A percentile compares a stretch with the other conserved stretches of the same genome.
These are phyloP conservation scores for Larimichthys crocea DNA, from an alignment of 2,113 vertebrate species.

Conservation along the genomic window DNA sequence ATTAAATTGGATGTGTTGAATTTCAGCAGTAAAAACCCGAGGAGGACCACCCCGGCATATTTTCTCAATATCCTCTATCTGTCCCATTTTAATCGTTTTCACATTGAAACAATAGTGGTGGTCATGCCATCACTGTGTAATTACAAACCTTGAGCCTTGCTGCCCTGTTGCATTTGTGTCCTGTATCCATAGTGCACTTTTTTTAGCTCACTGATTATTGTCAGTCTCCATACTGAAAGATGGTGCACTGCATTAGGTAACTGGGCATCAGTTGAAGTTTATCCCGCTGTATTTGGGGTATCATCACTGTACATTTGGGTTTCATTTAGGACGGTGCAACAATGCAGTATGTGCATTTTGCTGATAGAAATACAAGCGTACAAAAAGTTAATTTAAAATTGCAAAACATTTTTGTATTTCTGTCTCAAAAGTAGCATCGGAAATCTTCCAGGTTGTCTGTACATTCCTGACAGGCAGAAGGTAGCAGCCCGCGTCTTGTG, in stretches of 20 bases:
- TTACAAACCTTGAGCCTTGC: constrained; percentile 35
- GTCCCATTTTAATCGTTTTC: constrained; percentile 10
- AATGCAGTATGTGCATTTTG: not conserved
- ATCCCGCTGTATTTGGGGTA: constrained; percentile 19
- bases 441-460: constrained; percentile 66
- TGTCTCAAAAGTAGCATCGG: constrained; percentile 42
- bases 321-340: constrained; percentile 54
- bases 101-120: constrained; percentile 17
- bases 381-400: constrained; percentile 27
- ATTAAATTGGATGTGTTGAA: constrained; percentile 12
- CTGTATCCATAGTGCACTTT: constrained; percentile 16
- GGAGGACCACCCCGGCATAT: constrained; percentile 25
- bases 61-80: not conserved
- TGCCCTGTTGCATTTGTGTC: constrained; percentile 30
- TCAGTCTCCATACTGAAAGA: constrained; percentile 14
- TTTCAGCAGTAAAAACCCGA: constrained; percentile 2
- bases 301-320: constrained; percentile 40
- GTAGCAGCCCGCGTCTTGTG: constrained; percentile 45
- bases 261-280: constrained; percentile 33
- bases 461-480: constrained; percentile 72
- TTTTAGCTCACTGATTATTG: constrained; percentile 20
- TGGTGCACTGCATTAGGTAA: constrained; percentile 31
- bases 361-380: constrained; percentile 37
- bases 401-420: constrained; percentile 24
- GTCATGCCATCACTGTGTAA: not conserved